Conservation (phyloP, 2,888 invertebrate species). For the Petrolisthes manimaculis region DNA sequence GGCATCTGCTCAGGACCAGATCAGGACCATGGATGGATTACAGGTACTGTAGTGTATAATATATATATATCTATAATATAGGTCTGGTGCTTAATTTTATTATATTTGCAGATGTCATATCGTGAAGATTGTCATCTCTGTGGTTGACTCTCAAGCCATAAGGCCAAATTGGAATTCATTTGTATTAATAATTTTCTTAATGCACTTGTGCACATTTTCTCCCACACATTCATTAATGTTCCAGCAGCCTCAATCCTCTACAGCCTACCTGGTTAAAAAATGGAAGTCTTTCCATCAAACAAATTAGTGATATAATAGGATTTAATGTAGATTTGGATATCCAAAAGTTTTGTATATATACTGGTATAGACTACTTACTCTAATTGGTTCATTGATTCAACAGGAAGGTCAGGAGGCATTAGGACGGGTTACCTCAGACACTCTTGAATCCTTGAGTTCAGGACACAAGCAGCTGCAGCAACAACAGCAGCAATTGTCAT, state of each 20-base stretch:
- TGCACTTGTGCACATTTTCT: too few species aligned
- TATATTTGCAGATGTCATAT: background rate
- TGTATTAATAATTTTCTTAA: background rate
- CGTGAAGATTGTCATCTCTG: background rate
- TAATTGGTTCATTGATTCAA: too few species aligned
- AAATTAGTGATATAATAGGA: too few species aligned
- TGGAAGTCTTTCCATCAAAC: too few species aligned
- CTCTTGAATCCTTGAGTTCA: constrained; percentile 32
- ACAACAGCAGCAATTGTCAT: constrained; percentile 50
- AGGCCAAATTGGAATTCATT: background rate
- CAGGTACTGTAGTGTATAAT: constrained; percentile 37
- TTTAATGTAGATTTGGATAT: too few species aligned
- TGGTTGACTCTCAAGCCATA: background rate
- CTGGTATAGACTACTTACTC: too few species aligned
- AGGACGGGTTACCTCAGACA: constrained; percentile 41
- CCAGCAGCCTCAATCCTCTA: too few species aligned
- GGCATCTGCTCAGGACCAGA: constrained; percentile 52
- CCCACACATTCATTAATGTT: too few species aligned
- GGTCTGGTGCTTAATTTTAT: background rate
- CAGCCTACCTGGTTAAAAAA: too few species aligned
- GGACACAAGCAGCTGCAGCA: constrained; percentile 54
- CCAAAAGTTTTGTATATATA: too few species aligned
- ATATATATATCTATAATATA: background rate
- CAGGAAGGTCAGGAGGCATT: constrained; percentile 46
- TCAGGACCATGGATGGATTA: constrained; percentile 43